phyloP scores from a whole-genome alignment of 2,113 vertebrate species.

The Pao palembangensis region DNA sequence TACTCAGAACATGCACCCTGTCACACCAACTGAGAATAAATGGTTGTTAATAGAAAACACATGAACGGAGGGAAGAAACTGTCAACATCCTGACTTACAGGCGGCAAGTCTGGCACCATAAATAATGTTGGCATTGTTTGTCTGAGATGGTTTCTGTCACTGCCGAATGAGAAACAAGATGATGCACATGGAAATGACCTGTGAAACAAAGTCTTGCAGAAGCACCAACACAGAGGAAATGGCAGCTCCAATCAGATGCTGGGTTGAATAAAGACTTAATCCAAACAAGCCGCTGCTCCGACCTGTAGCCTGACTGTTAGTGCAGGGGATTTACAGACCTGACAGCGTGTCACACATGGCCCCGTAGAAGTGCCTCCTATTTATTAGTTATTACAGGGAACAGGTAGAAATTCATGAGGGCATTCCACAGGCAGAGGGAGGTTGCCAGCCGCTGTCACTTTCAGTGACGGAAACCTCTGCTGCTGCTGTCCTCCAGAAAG shows the following conservation, averaged over 20 bases:
- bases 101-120: too few species aligned
- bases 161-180: too few species aligned
- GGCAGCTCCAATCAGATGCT: constrained; percentile 36
- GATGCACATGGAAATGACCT: too few species aligned
- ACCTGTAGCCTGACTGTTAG: constrained; percentile 33
- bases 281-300: constrained; percentile 43
- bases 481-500: constrained; percentile 54
- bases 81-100: too few species aligned
- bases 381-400: constrained; percentile 51
- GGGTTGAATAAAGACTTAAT: constrained; percentile 25
- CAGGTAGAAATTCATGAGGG: constrained; percentile 47
- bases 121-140: too few species aligned
- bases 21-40: too few species aligned
- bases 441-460: constrained; percentile 56
- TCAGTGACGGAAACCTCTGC: constrained; percentile 55
- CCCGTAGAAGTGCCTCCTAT: constrained; percentile 29
- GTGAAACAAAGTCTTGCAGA: constrained; percentile 26
- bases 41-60: too few species aligned
- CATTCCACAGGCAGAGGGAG: constrained; percentile 40
- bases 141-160: too few species aligned
- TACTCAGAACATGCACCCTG: too few species aligned
- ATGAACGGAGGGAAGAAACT: too few species aligned
- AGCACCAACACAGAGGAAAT: constrained; percentile 2
- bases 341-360: constrained; percentile 22
- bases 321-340: constrained; percentile 6